Evolutionary conservation across 2,888 invertebrate species (phyloP), one percentile per base, ranked within the genome.

Genomic region (Dynastes tityus): DNA sequence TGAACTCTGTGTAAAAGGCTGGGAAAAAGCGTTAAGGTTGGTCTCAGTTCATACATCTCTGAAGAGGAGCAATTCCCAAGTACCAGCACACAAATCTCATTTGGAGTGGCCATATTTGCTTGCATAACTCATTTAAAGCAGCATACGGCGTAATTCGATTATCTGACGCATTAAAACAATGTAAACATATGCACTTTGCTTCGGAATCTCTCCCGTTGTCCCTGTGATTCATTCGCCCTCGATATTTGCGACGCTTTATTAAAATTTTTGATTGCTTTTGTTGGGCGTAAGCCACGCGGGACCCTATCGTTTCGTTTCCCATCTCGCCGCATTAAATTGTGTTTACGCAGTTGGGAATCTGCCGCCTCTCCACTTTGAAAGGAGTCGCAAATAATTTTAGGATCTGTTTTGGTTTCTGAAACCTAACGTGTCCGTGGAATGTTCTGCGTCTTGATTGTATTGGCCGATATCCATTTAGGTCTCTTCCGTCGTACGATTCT

Each of bases 151-250:
- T 78, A 74, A 79, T 79, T 79, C 79, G 79, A 79, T 79, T 79
- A 79, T 76, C 76, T 71, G 55, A 70, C 70, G 76, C 68, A 79
- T 79, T 79, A 76, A 79, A 79, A 79, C 76, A 78, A 78, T 65
- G 78, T 55, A 78, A 78, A 78, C 78, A 78, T 40, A 74, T 78
- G 78, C 78, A 78, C 61, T 78, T 73, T 61, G 73, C 53, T 16
- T 22, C 13, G 51, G 63, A 16, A 53, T 53, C 45, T 65, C 64
- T 51, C 45, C 16, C 55, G 63, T 63, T 63, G 27, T 63, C 63
- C 63, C 16, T 8, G 68, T 55, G 70, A 77, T 74, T 74, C 74
- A 79, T 68, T 76, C 76, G 40, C 71, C 63, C 63, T 32, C 75
- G 61, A 76, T 76, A 71, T 79, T 79, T 79, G 76, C 79, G 63